Base-by-base conservation (phyloP, 2,797 vertebrate species). In the Myotis planiceps region DNA sequence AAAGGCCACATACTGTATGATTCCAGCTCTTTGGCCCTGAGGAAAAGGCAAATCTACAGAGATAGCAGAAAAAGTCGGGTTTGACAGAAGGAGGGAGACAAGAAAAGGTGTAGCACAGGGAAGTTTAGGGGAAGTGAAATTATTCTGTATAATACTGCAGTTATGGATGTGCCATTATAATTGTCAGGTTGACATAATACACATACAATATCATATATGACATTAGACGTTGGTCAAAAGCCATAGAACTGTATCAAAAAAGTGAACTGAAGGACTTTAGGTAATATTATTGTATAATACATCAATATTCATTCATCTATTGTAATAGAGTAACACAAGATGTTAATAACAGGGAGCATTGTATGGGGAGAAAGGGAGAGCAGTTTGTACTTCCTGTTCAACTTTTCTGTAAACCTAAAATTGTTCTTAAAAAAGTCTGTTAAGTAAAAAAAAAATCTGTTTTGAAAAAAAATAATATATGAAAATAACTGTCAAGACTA, bases 351-450 rank as follows among this genome's bases (percentile, higher is more conserved):
- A 65, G 47, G 34, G 10, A 49, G 29, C 15, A 29, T 55, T 84
- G 4, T 42, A 15, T 32, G 15, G 42, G 5, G 5, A 19, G 5
- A 69, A 9, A 34, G 3, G 34, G 42, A 71, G 42, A 92, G 6
- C 7, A 60, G 21, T 60, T 69, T 51, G 12, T 63, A 69, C 3
- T 63, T 71, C 42, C 42, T 39, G 39, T 10, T 79, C 12, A 60
- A 15, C 39, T 51, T 32, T 76, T 84, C 65, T 79, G 32, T 92
- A 60, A 86, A 94, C 29, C 16, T 76, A 92, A 88, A 76, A 76
- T 32, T 69, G 8, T 12, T 53, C 32, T 82, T n/a, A 63, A 82
- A 68, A 72, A 49, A 51, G 25, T 58, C 2, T 74, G 65, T 76
- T 76, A 29, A 42, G 39, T 37, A 58, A 15, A 15, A 39, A 39